Percentiles rank a stretch among this genome's conserved stretches.
These are phyloP conservation scores for Tromatobia lineatoria DNA, from an alignment of 2,888 invertebrate species.

Conservation along the genomic window DNA sequence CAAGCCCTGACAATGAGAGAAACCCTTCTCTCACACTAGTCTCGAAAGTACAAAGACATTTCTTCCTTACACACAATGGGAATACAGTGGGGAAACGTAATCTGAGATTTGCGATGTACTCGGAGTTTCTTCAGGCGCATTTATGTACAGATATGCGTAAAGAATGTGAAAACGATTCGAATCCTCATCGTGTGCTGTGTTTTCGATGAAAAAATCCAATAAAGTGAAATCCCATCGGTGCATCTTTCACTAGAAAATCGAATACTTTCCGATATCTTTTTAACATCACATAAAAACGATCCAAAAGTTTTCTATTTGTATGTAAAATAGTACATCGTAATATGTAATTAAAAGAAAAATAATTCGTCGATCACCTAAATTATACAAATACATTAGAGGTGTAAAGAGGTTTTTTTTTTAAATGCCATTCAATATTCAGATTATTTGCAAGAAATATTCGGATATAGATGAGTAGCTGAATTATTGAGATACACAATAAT, in stretches of 20 bases:
- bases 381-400: no score
- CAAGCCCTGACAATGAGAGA: constrained; percentile 9
- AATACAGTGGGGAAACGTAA: constrained; percentile 44
- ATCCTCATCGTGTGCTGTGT: constrained; percentile 7
- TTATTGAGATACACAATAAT: no score
- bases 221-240: neutral
- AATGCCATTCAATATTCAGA: no score
- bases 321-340: no score
- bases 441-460: no score
- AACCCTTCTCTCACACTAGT: constrained; percentile 26
- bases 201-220: neutral
- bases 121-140: constrained; percentile 1
- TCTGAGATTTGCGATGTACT: constrained; percentile 50
- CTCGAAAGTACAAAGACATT: constrained; percentile 32
- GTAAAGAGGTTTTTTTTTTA: no score
- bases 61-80: constrained; percentile 30
- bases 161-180: neutral
- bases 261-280: neutral
- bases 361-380: no score
- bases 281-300: no score
- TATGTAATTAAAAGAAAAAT: no score
- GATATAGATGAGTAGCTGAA: no score
- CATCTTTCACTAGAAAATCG: neutral
- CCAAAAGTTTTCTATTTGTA: no score
- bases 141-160: neutral